Conservation (phyloP, 2,797 vertebrate genomes). For the Coranthus polyacanthus region DNA sequence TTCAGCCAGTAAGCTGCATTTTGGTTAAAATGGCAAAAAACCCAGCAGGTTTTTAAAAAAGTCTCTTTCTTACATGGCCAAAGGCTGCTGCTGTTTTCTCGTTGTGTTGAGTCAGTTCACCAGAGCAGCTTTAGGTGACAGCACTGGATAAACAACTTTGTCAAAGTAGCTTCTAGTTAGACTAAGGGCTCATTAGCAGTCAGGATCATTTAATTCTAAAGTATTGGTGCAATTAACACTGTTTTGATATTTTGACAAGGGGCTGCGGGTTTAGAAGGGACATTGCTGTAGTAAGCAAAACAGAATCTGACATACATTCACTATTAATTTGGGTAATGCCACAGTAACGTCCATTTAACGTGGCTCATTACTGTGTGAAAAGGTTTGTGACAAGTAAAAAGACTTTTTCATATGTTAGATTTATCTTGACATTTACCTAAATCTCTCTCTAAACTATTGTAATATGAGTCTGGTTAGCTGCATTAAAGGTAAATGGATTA, state of each 20-base stretch:
- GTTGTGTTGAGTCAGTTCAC: conserved; percentile 26
- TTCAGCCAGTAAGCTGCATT: conserved; percentile 25
- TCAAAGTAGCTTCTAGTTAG: conserved; percentile 42
- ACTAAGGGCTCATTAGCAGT: conserved; percentile 10
- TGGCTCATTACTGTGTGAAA: neutral
- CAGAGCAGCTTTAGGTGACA: conserved; percentile 25
- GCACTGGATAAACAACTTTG: conserved; percentile 5
- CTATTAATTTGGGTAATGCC: neutral
- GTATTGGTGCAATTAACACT: conserved; percentile 28
- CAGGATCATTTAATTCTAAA: conserved; percentile 16
- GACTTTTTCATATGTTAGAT: too few relatives aligned
- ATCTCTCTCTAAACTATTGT: too few relatives aligned
- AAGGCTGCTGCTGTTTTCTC: conserved; percentile 19
- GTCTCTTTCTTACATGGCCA: neutral
- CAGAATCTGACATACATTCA: conserved; percentile 25
- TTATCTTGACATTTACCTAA: too few relatives aligned
- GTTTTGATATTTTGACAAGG: conserved; percentile 23
- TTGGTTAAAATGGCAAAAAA: conserved; percentile 33
- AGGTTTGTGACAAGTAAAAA: too few relatives aligned
- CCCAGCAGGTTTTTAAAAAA: neutral
- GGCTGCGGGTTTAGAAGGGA: neutral
- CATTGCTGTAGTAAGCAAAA: conserved; percentile 14
- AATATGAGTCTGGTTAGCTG: too few relatives aligned
- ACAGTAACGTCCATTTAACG: neutral
- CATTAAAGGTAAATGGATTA: too few relatives aligned